Evolutionary conservation across 2,797 vertebrate genomes (phyloP), one percentile per base, ranked within the genome.

Genomic region (Chloroceryle inda): DNA sequence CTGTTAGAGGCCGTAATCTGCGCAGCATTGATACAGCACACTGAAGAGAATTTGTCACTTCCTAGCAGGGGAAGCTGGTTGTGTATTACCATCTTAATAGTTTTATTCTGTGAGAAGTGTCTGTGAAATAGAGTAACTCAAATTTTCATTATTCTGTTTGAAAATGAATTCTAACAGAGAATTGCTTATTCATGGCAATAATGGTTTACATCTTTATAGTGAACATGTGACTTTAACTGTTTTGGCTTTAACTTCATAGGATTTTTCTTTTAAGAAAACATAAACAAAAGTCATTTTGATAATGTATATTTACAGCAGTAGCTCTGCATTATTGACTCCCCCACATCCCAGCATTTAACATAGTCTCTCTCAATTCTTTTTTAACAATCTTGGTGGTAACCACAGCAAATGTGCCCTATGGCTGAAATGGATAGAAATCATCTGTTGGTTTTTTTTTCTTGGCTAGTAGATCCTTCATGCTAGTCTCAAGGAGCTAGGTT

Each of bases 151-250:
- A 2, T 78, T 64, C 71, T 42, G 62, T 74, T 77, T 76, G 37
- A 85, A 68, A 85, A 66, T 14, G 53, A 69, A 2, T 76, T 74
- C 61, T 27, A 17, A 21, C 59, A 47, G 63, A 75, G 47, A 82
- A 67, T 79, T 79, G 69, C 83, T 85, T 85, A 59, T 79, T 94
- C 83, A 69, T 5, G 61, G 80, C 40, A 58, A 18, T 68, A 38
- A 17, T 21, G 27, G 44, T 91, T 87, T 64, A 31, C 23, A 11
- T 83, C 68, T 38, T 93, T 31, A 40, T 27, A 27, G 13, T 5
- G 22, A 74, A 17, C 17, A 1, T 13, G 4, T 0, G n/a, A 44
- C 33, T 81, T 40, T 52, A 52, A 14, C 64, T 55, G 6, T 37
- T 87, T 87, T 29, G 59, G 23, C 55, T 83, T 71, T 24, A 53